Evolutionary conservation across 64 coral and sea anemone species (phyloP).

Genomic region (Stichodactyla helianthus): DNA sequence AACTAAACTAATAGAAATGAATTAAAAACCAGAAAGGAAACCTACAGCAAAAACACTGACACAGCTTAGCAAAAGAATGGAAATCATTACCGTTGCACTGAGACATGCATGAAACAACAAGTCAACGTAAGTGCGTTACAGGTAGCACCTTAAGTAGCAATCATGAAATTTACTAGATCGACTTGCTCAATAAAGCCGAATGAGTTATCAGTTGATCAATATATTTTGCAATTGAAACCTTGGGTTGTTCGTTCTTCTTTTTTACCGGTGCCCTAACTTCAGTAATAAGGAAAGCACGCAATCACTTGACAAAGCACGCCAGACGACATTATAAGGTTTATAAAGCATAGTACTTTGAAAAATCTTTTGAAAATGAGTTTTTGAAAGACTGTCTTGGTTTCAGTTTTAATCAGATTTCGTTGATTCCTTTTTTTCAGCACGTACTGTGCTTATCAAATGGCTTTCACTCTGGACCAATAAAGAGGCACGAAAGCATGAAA

Average conservation of each 20-base stretch:
- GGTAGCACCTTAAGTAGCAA: not conserved
- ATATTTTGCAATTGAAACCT: not conserved
- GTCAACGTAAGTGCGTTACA: no score
- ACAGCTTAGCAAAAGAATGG: no score
- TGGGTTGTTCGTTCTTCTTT: not conserved
- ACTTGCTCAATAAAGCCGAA: not conserved
- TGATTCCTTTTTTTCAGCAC: no score
- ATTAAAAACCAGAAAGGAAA: no score
- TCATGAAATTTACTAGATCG: not conserved
- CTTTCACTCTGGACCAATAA: not conserved
- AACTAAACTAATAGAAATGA: no score
- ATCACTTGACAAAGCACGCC: not conserved
- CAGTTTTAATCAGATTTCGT: no score
- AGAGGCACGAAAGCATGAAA: not conserved
- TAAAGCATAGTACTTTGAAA: not conserved
- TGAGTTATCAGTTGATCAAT: not conserved
- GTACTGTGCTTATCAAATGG: no score
- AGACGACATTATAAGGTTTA: not conserved
- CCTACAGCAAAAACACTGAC: no score
- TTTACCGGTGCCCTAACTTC: not conserved
- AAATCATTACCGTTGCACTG: no score
- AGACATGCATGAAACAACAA: no score
- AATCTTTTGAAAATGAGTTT: no score
- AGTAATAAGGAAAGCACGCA: not conserved
- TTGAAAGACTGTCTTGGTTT: no score